Base-by-base conservation (phyloP, 1,140 invertebrate species). In the Brachionus rubens region DNA sequence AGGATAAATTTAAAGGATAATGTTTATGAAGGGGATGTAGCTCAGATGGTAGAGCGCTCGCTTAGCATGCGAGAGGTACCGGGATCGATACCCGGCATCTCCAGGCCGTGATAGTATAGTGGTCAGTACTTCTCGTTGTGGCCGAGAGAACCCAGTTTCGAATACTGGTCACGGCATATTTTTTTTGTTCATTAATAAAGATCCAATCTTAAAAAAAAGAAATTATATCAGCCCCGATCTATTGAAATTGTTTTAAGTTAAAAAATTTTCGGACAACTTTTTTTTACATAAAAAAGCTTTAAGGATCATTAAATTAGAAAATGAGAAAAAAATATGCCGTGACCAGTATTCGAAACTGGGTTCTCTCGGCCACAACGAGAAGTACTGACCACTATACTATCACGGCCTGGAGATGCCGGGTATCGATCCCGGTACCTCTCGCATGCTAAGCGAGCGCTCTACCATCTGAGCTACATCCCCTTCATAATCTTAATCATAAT, bases 291-390 rank as follows among this genome's bases (percentile, higher is more conserved):
- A 36, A 36, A 36, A 36, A 36, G 3, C 3, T 36, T 36, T 3
- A 36, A 36, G 9, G 9, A 36, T n/a, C n/a, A 36, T 5, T 9
- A 36, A 36, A 36, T 40, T 12, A 26, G 6, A 40, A 67, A 36
- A 3, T 36, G 33, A 50, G 33, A 36, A 72, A 72, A 77, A 48
- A 78, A 85, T 88, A 87, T 92, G 90, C 91, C 90, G 90, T 91
- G 90, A 92, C 90, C 90, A 91, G 91, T 90, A 91, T 91, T 91
- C 90, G 90, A 92, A 91, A 90, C 90, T 91, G 90, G 90, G 90
- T 91, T 91, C 90, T 89, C 90, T 90, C 90, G 90, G 90, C 90
- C 90, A 91, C 90, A 91, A 91, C 90, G 90, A 90, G 90, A 89
- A 88, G 90, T 91, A 88, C 90, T 91, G 90, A 92, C 91, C 91